A percentile compares a stretch with the other conserved stretches of the same genome.
phyloP scores from a whole-genome alignment of 2,888 invertebrate species.

The Acrocera orbiculus region DNA sequence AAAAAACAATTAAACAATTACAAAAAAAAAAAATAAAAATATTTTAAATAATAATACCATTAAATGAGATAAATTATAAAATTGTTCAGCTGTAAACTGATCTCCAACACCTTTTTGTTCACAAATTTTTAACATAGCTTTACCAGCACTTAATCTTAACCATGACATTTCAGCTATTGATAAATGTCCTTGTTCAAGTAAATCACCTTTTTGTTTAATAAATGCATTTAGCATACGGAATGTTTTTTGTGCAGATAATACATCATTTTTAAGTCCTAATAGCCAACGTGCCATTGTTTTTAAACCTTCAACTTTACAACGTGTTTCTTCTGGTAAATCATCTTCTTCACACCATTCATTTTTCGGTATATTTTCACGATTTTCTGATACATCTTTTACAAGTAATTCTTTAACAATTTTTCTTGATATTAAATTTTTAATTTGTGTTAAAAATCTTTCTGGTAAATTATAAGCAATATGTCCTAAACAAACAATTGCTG shows the following conservation, averaged over 20 bases:
- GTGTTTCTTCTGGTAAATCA: conserved; percentile 74
- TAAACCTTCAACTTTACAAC: conserved; percentile 83
- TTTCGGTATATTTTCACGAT: conserved; percentile 28
- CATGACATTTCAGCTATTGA: conserved; percentile 85
- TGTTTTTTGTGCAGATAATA: conserved; percentile 78
- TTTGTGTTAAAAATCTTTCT: conserved; percentile 71
- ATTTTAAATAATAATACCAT: conserved; percentile 45
- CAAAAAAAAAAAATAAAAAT: background rate
- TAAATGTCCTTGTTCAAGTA: conserved; percentile 53
- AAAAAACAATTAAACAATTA: background rate
- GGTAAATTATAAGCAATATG: conserved; percentile 89
- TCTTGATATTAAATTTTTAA: conserved; percentile 87
- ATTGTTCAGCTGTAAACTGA: conserved; percentile 86
- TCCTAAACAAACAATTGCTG: conserved; percentile 84
- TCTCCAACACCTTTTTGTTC: conserved; percentile 93
- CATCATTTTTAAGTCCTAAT: conserved; percentile 73
- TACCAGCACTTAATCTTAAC: conserved; percentile 79
- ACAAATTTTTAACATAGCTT: conserved; percentile 91
- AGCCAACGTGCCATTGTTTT: conserved; percentile 96
- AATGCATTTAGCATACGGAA: conserved; percentile 89
- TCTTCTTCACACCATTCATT: conserved; percentile 67
- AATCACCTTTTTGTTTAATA: conserved; percentile 79
- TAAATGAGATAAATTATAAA: conserved; percentile 78
- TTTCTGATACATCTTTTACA: conserved; percentile 55
- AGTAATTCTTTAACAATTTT: conserved; percentile 90